Evolutionary conservation across 2,113 vertebrate species (phyloP), one percentile per base, ranked within the genome.

Genomic region (Donacobius atricapilla): DNA sequence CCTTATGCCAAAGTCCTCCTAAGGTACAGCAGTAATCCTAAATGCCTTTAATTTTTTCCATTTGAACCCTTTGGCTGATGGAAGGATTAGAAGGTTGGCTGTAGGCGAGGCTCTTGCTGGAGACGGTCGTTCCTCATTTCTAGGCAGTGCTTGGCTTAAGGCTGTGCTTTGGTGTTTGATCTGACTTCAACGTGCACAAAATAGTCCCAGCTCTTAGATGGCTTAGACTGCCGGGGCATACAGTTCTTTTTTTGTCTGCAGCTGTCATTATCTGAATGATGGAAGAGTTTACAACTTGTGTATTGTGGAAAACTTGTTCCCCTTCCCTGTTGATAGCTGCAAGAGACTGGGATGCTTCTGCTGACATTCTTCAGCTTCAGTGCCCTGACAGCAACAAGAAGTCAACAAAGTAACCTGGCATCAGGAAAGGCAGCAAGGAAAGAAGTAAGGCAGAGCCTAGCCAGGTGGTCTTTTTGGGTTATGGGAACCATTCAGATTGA

Each of bases 221-320:
- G 45, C 54, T 87, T 83, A 58, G 66, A 11, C 42, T 61, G 30
- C 24, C 3, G 1, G 51, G 66, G 39, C 0, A 0, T 80, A 39
- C 33, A 40, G 78, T 82, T 91, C 44, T 90, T 91, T 83, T 90
- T 94, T 65, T 88, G 75, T 86, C 92, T 93, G 71, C 68, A 86
- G 63, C 85, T 97, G 96, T 94, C 90, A 85, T 93, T 69, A 30
- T 58, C 45, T 86, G 70, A 92, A 58, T 69, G 90, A 97, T 92
- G 71, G 88, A 87, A 64, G 66, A 88, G 66, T 93, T 93, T 93
- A 53, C 63, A 77, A 50, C 71, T 88, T 88, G 3, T 63, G 27
- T 92, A 39, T 88, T 24, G n/a, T 95, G 86, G 90, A 85, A 92
- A 86, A 85, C 54, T 83, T 85, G 58, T 83, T 76, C 54, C 40